Base-by-base conservation (phyloP, 2,888 invertebrate species). In the Gandaritis pyraliata region DNA sequence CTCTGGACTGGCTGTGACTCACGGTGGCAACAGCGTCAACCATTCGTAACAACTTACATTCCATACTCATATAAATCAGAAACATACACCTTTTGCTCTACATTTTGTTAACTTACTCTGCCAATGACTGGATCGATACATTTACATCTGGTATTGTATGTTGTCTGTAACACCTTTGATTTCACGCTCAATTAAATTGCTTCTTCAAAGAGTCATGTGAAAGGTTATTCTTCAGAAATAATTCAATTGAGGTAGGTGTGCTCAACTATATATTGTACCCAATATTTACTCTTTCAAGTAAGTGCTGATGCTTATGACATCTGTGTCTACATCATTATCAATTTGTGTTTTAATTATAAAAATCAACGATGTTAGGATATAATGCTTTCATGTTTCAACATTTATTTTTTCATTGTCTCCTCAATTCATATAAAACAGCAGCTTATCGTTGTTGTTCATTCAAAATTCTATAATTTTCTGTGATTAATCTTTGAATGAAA, bases 1-100 rank as follows among this genome's bases (percentile, higher is more conserved):
- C 68, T 66, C 55, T 41, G 50, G 41, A 11, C 11, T 46, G 68
- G 33, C 3, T 23, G 23, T 86, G 86, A 85, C 68, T 85, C 86
- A 86, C 67, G 8, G n/a, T n/a, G n/a, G 63, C 57, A 84, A 85
- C 66, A 12, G 62, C 58, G 58, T 57, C 65, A 72, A 55, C 58
- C 69, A 74, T 61, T 71, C 68, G 71, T 68, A 72, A 72, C 73
- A 30, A 53, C 49, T 30, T 30, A 13, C 13, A 18, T 15, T 36
- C 13, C 49, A 18, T 18, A 36, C 12, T 47, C 12, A 47, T 46
- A 11, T 0, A 8, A 29, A 29, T 23, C 6, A 23, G 6, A 23
- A 23, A 23, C 6, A 23, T 23, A 23, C 3, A 23, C 6, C 6
- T 1, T 23, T 23, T 23, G 23, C 23, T 2, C 23, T 23, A 23